These are phyloP conservation scores for Sylvia borin DNA, from an alignment of 2,797 vertebrate genomes.

Conservation along the genomic window DNA sequence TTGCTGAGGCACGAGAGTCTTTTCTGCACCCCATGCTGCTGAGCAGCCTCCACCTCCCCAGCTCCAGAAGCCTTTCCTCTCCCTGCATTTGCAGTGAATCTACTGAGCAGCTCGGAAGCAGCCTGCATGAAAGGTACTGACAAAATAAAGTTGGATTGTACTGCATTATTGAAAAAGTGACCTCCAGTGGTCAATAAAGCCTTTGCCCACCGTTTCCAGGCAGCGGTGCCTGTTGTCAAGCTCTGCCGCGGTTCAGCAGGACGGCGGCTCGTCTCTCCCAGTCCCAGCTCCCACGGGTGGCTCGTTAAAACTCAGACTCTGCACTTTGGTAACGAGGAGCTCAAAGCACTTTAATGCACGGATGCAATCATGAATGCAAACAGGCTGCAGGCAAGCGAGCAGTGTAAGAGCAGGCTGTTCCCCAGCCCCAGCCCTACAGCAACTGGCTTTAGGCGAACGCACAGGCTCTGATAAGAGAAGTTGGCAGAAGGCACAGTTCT, in stretches of 20 bases:
- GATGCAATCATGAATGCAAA: constrained; percentile 45
- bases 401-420: background rate
- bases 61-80: background rate
- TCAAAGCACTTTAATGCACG: constrained; percentile 34
- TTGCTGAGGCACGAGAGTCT: background rate
- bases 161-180: constrained; percentile 78
- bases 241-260: constrained; percentile 37
- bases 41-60: constrained; percentile 28
- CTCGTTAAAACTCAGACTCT: constrained; percentile 41
- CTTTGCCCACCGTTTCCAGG: constrained; percentile 74
- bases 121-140: constrained; percentile 73
- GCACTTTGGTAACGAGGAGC: constrained; percentile 49
- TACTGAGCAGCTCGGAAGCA: constrained; percentile 33
- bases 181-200: constrained; percentile 76
- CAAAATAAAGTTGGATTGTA: constrained; percentile 77
- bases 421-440: background rate
- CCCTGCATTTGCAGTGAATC: background rate
- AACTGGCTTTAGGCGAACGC: background rate
- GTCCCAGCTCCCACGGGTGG: constrained; percentile 35
- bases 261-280: background rate
- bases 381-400: constrained; percentile 31
- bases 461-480: background rate
- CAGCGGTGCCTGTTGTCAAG: constrained; percentile 64
- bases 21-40: background rate
- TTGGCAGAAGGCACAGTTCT: background rate